Conservation (phyloP, 2,888 invertebrate genomes). For the Ichneumon xanthorius region DNA sequence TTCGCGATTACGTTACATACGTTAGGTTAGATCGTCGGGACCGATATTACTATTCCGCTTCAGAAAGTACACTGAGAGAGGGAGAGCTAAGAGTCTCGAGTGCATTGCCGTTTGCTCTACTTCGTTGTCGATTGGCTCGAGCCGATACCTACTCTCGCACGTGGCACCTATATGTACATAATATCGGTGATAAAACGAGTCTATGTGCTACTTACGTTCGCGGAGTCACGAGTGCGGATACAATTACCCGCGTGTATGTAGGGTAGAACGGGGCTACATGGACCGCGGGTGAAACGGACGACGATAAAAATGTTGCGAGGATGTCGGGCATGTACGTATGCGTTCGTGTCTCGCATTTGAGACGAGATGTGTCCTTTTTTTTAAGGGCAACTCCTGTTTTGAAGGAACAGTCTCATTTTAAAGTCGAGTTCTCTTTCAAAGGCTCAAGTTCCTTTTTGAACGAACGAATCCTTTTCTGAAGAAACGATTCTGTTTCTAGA, state of each 20-base stretch:
- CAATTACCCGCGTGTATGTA: background rate
- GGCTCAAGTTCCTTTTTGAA: too few relatives aligned
- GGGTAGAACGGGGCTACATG: background rate
- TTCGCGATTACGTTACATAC: constrained; percentile 10
- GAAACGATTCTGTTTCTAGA: too few relatives aligned
- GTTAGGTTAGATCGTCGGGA: constrained; percentile 35
- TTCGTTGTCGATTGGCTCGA: constrained; percentile 30
- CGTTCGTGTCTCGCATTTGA: too few relatives aligned
- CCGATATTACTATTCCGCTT: constrained; percentile 29
- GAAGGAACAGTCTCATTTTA: too few relatives aligned
- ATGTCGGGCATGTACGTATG: too few relatives aligned
- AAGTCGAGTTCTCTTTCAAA: too few relatives aligned
- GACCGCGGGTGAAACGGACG: background rate
- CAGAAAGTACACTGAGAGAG: constrained; percentile 10
- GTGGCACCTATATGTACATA: constrained; percentile 17
- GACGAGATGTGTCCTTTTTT: too few relatives aligned
- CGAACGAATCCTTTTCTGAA: too few relatives aligned
- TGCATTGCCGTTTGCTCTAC: constrained; percentile 23
- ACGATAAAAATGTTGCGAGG: background rate
- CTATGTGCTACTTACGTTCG: background rate
- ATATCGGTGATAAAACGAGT: constrained; percentile 30
- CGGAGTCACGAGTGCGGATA: background rate
- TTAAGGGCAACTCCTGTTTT: too few relatives aligned
- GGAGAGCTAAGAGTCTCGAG: constrained; percentile 23
- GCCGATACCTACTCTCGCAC: constrained; percentile 22